A percentile compares a stretch with the other conserved stretches of the same genome.
phyloP scores from a whole-genome alignment of 2,888 invertebrate genomes.

The Sicus ferrugineus region DNA sequence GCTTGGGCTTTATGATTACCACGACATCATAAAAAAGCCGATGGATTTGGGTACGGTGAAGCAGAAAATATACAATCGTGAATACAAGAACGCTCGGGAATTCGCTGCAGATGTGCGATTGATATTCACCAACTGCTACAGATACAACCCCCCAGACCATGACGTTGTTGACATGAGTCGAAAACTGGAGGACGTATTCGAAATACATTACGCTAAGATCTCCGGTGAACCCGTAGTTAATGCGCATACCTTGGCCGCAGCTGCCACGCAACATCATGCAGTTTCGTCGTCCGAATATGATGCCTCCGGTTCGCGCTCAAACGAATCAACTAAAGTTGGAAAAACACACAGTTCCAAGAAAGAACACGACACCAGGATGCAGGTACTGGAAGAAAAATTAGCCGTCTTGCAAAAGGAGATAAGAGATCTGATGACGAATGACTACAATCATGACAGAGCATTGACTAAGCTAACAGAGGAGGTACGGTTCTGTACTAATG shows the following conservation, averaged over 20 bases:
- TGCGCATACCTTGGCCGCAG: constrained; percentile 52
- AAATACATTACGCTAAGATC: constrained; percentile 96
- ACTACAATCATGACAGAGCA: constrained; percentile 83
- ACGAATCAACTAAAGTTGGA: constrained; percentile 77
- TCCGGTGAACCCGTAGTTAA: constrained; percentile 83
- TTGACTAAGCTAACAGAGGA: constrained; percentile 84
- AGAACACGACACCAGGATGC: constrained; percentile 87
- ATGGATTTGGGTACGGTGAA: constrained; percentile 99
- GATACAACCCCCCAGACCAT: constrained; percentile 98
- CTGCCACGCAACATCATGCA: constrained; percentile 46
- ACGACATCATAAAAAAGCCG: constrained; percentile 97
- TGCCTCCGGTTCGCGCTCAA: constrained; percentile 61
- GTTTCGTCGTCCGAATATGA: constrained; percentile 48
- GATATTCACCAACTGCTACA: constrained; percentile 99
- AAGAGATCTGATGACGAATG: constrained; percentile 85
- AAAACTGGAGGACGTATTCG: constrained; percentile 96
- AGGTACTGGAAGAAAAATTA: constrained; percentile 82
- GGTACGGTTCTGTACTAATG: constrained; percentile 65
- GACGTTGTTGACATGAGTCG: constrained; percentile 98
- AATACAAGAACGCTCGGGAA: constrained; percentile 91
- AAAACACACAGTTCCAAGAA: constrained; percentile 89
- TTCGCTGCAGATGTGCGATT: constrained; percentile 95
- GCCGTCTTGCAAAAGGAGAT: constrained; percentile 90
- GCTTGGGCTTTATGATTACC: constrained; percentile 95
- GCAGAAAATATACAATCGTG: constrained; percentile 94